Percentiles rank a stretch among this genome's conserved stretches.
Conservation (phyloP, 2,888 invertebrate species). For the Augochlorella aurata region DNA sequence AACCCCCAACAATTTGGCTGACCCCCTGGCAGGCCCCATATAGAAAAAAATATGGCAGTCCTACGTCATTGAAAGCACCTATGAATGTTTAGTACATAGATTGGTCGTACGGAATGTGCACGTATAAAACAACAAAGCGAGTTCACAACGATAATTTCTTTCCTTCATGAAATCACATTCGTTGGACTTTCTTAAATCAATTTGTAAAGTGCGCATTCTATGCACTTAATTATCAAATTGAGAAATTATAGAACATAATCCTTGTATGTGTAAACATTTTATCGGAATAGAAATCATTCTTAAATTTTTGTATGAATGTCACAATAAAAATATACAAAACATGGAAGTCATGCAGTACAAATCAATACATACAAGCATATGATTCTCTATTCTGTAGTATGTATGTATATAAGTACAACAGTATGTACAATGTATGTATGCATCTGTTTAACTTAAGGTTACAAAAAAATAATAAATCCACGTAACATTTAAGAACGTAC, state of each 20-base stretch:
- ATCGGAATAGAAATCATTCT: not conserved
- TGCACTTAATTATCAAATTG: not conserved
- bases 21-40: constrained; percentile 77
- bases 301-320: not conserved
- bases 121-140: constrained; percentile 9
- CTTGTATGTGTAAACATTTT: not conserved
- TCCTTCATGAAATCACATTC: not conserved
- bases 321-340: not conserved
- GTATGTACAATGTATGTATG: too few species aligned
- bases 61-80: constrained; percentile 67
- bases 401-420: too few species aligned
- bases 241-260: not conserved
- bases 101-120: not conserved
- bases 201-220: not conserved
- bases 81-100: constrained; percentile 55
- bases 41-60: constrained; percentile 77
- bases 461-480: not conserved
- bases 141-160: constrained; percentile 13
- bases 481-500: too few species aligned
- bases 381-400: too few species aligned
- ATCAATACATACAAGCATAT: not conserved
- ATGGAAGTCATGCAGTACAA: not conserved
- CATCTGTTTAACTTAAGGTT: not conserved
- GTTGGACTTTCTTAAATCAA: not conserved
- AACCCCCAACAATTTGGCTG: constrained; percentile 75